A percentile compares a stretch with the other conserved stretches of the same genome.
These are phyloP conservation scores for Mellivora capensis DNA, from an alignment of 2,113 vertebrate species.

Conservation along the genomic window DNA sequence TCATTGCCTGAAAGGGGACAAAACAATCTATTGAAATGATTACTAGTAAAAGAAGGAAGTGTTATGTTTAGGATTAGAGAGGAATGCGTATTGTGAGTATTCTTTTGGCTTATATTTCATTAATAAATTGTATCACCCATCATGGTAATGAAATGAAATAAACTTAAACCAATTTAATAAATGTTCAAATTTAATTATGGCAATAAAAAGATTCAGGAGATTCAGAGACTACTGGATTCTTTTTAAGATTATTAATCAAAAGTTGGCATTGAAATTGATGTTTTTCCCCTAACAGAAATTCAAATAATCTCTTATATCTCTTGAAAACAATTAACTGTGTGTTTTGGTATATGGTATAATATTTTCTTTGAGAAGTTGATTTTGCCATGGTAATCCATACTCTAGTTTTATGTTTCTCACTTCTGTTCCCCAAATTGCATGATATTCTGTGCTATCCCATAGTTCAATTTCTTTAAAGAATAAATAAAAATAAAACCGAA, in stretches of 20 bases:
- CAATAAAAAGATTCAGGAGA: background rate
- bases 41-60: background rate
- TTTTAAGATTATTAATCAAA: background rate
- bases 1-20: background rate
- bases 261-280: background rate
- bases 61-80: background rate
- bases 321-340: background rate
- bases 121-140: background rate
- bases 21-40: background rate
- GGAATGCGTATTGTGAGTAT: background rate
- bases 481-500: conserved; percentile 19
- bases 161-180: conserved; percentile 27
- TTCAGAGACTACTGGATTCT: background rate
- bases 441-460: background rate
- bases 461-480: background rate
- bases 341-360: background rate
- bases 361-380: background rate
- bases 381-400: background rate
- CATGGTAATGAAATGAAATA: background rate
- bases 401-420: conserved; percentile 5
- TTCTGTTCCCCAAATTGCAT: background rate
- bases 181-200: background rate
- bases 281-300: background rate
- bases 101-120: background rate
- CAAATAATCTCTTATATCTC: background rate